A percentile compares a stretch with the other conserved stretches of the same genome.
phyloP scores from a whole-genome alignment of 2,888 invertebrate species.

The Hemaris fuciformis region DNA sequence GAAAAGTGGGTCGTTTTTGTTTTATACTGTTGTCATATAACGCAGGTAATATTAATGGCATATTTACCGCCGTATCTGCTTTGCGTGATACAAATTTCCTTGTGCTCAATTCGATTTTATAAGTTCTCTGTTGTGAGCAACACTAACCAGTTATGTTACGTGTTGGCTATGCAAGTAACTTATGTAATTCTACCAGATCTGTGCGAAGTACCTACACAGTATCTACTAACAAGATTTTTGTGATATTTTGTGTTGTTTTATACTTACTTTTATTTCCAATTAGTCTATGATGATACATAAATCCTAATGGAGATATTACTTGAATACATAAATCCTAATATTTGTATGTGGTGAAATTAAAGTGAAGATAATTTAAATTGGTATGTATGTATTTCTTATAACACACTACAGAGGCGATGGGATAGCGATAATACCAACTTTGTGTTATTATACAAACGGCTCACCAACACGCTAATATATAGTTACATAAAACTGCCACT shows the following conservation, averaged over 20 bases:
- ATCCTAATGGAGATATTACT: too few relatives aligned
- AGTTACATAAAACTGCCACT: background rate
- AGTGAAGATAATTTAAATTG: background rate
- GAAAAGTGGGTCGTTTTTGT: slow-evolving; percentile 65
- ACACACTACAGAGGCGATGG: background rate
- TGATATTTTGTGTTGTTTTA: too few relatives aligned
- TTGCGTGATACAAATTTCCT: slow-evolving; percentile 1
- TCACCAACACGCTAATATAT: background rate
- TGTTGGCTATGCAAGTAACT: background rate
- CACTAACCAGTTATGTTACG: background rate
- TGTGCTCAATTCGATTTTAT: background rate
- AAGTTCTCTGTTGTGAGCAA: background rate
- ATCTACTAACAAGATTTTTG: background rate
- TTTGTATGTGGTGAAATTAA: too few relatives aligned
- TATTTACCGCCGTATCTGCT: slow-evolving; percentile 22
- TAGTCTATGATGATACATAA: too few relatives aligned
- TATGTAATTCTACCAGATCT: background rate
- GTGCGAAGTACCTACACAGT: background rate
- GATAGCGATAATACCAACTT: background rate
- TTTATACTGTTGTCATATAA: slow-evolving; percentile 50
- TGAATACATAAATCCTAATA: too few relatives aligned
- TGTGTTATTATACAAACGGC: background rate
- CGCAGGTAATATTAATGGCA: slow-evolving; percentile 49
- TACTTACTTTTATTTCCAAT: too few relatives aligned
- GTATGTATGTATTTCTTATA: background rate